Evolutionary conservation across 2,113 vertebrate species (phyloP).

Genomic region (Entomyzon cyanotis): DNA sequence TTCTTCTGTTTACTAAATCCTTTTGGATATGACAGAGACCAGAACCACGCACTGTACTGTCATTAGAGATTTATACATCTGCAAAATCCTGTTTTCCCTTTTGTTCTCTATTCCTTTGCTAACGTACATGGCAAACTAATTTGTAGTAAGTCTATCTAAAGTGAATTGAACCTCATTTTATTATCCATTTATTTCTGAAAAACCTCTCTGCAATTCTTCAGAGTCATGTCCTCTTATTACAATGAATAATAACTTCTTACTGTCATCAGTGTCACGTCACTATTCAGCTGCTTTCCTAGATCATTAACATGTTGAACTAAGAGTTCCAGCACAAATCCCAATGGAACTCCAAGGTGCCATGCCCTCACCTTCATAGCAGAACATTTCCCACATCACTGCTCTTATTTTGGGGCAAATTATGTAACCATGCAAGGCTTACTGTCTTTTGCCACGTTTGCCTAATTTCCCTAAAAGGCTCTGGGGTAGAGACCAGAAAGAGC

Average conservation of each 20-base stretch:
- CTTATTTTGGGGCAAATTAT: background rate
- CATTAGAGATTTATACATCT: background rate
- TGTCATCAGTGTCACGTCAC: background rate
- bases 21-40: background rate
- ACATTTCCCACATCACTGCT: background rate
- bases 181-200: background rate
- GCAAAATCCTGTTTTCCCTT: background rate
- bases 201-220: background rate
- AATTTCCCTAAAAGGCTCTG: background rate
- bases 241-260: background rate
- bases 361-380: background rate
- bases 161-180: background rate
- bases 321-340: background rate
- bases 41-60: background rate
- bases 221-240: background rate
- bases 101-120: background rate
- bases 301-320: background rate
- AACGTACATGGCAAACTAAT: background rate
- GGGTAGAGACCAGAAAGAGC: background rate
- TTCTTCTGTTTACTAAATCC: background rate
- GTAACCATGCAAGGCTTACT: background rate
- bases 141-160: background rate
- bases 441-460: background rate
- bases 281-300: background rate
- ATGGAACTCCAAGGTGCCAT: background rate